Evolutionary conservation across 2,888 invertebrate species (phyloP).

Genomic region (Drosophila algonquin): DNA sequence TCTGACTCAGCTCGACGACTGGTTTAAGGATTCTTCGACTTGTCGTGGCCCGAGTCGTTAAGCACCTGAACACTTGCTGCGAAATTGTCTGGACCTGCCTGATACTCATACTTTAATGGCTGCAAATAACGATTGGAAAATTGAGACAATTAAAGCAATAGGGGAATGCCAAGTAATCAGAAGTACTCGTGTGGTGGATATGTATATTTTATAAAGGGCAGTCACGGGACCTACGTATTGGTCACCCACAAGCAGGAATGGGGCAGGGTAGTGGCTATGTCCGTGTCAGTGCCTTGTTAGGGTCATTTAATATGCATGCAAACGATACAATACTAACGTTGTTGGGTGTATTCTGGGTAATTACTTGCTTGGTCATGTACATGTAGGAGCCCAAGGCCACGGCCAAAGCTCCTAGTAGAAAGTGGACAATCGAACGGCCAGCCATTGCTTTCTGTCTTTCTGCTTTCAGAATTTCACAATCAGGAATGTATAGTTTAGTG

Average conservation of each 20-base stretch:
- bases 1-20: slow-evolving; percentile 35
- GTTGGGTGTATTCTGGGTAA: slow-evolving; percentile 45
- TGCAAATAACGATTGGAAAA: slow-evolving; percentile 56
- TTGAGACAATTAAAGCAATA: slow-evolving; percentile 1
- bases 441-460: slow-evolving; percentile 52
- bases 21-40: slow-evolving; percentile 9
- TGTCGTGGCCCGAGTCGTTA: slow-evolving; percentile 30
- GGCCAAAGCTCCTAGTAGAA: slow-evolving; percentile 79
- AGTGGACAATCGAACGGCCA: slow-evolving; percentile 74
- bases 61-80: slow-evolving; percentile 54
- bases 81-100: slow-evolving; percentile 56
- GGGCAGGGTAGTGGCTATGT: not conserved
- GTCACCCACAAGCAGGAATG: not conserved
- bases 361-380: slow-evolving; percentile 81
- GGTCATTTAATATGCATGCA: slow-evolving; percentile 33
- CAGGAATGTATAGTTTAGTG: slow-evolving; percentile 11
- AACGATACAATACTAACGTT: slow-evolving; percentile 14
- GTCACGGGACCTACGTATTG: not conserved
- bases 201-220: slow-evolving; percentile 46
- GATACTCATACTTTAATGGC: slow-evolving; percentile 61
- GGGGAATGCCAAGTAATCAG: not conserved
- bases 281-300: slow-evolving; percentile 5
- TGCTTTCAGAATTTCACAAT: slow-evolving; percentile 54
- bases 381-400: slow-evolving; percentile 80
- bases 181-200: not conserved